phyloP scores from a whole-genome alignment of 2,113 vertebrate species.

The Alouatta palliata region DNA sequence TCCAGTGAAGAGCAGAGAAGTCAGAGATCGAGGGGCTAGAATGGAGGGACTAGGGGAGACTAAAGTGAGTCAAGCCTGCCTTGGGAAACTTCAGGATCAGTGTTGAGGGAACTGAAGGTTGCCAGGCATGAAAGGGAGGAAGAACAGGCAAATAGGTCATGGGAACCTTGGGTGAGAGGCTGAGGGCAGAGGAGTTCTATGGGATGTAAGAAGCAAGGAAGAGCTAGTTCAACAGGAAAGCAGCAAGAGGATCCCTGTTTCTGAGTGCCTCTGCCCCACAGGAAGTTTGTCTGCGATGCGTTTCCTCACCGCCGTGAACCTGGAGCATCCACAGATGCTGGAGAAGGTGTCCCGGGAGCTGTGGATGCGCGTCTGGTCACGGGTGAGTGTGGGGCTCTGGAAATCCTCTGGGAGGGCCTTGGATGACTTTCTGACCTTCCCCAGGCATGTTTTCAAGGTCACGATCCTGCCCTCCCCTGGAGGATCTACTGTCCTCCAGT shows the following conservation, averaged over 20 bases:
- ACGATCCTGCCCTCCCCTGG: background rate
- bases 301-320: conserved; percentile 87
- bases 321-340: conserved; percentile 74
- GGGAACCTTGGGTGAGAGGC: background rate
- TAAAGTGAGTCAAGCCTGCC: background rate
- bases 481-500: background rate
- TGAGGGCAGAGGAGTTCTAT: background rate
- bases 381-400: conserved; percentile 57
- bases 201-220: background rate
- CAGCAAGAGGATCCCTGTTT: background rate
- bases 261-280: conserved; percentile 58
- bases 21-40: background rate
- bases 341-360: conserved; percentile 90
- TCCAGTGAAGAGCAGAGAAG: background rate
- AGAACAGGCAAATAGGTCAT: background rate
- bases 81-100: background rate
- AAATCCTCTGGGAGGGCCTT: background rate
- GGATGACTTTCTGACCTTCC: background rate
- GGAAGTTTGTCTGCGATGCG: conserved; percentile 90
- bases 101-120: background rate
- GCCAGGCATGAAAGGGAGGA: no score
- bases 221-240: background rate
- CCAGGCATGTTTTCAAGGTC: background rate
- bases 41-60: background rate
- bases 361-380: conserved; percentile 90